Evolutionary conservation across 2,797 vertebrate species (phyloP).

Genomic region (Chrosomus eos): DNA sequence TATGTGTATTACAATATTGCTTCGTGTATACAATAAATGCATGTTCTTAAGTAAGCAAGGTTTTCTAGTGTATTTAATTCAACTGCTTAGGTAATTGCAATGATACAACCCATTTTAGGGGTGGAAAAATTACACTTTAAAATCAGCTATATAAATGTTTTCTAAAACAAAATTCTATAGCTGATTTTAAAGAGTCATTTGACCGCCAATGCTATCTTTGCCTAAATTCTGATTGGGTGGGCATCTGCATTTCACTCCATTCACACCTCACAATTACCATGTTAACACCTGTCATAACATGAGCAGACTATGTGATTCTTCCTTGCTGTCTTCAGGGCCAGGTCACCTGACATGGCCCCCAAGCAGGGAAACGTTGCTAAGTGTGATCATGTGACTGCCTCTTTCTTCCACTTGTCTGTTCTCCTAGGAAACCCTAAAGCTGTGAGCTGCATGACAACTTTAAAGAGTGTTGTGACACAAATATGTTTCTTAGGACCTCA

Average conservation of each 20-base stretch:
- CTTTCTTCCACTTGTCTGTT: not conserved
- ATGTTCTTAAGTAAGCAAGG: not conserved
- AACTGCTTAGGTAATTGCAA: not conserved
- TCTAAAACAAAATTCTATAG: no score
- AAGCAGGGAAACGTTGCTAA: constrained; percentile 5
- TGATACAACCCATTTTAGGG: not conserved
- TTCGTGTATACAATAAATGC: not conserved
- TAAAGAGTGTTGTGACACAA: constrained; percentile 25
- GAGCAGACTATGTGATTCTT: constrained; percentile 27
- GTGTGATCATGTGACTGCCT: constrained; percentile 2
- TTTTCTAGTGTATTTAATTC: not conserved
- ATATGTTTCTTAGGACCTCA: constrained; percentile 10
- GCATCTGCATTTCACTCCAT: not conserved
- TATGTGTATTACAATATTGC: no score
- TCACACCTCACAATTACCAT: not conserved
- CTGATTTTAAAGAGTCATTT: no score
- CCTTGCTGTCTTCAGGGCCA: not conserved
- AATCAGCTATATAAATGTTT: not conserved
- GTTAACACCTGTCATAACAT: constrained; percentile 44
- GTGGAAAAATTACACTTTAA: not conserved
- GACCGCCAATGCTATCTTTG: not conserved
- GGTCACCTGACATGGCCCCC: constrained; percentile 30
- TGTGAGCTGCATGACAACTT: constrained; percentile 15
- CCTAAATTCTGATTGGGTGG: not conserved
- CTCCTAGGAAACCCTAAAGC: constrained; percentile 14